Evolutionary conservation across 2,797 vertebrate genomes (phyloP).

Genomic region (Girardinus metallicus): DNA sequence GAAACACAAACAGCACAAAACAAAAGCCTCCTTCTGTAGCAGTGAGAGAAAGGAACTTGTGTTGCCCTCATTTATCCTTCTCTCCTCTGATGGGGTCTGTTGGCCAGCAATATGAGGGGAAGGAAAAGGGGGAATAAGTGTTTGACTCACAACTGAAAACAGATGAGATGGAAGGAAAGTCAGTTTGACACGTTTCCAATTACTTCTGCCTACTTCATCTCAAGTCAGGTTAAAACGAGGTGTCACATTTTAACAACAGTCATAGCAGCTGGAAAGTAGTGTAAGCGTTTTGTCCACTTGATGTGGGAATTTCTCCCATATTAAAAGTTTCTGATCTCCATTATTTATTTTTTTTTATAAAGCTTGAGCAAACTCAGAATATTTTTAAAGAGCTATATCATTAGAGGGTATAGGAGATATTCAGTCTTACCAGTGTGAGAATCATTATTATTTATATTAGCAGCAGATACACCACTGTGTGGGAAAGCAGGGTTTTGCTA

Average conservation of each 20-base stretch:
- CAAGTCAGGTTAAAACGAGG: constrained; percentile 5
- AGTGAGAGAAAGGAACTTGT: constrained; percentile 30
- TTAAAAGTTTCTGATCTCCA: not conserved
- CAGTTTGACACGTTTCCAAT: constrained; percentile 20
- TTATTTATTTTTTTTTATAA: not conserved
- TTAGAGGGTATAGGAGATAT: not conserved
- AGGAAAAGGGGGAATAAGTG: constrained; percentile 19
- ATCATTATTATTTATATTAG: not conserved
- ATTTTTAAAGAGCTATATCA: not conserved
- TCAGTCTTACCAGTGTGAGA: not conserved
- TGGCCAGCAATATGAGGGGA: constrained; percentile 21
- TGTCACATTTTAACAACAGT: not conserved
- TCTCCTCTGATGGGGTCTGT: constrained; percentile 28
- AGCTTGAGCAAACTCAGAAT: not conserved
- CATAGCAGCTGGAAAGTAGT: not conserved
- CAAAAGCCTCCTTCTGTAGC: constrained; percentile 45
- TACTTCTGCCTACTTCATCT: constrained; percentile 14
- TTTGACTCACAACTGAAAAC: constrained; percentile 16
- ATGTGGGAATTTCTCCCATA: not conserved
- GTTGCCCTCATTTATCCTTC: constrained; percentile 36
- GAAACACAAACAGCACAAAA: constrained; percentile 63
- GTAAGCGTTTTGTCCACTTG: not conserved
- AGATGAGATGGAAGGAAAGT: constrained; percentile 14
- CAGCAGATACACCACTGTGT: not conserved
- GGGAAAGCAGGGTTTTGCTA: not conserved